Percentiles rank a stretch among this genome's conserved stretches.
Conservation (phyloP, 2,888 invertebrate species). For the Limnephilus marmoratus region DNA sequence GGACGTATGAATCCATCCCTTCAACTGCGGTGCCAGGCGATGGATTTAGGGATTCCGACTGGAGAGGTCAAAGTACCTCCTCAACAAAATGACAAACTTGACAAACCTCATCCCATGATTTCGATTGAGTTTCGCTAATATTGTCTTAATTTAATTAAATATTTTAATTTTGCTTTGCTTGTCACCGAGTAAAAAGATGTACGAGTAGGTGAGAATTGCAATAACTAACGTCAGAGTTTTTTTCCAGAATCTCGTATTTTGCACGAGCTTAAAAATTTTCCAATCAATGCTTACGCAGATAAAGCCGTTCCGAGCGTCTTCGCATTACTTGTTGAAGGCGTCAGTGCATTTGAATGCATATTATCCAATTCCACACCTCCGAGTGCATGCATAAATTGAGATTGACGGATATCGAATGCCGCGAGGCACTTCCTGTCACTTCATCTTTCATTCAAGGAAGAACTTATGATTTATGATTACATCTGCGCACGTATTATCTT, state of each 20-base stretch:
- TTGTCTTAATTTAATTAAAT: no score
- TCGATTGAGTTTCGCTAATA: no score
- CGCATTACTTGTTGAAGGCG: neutral
- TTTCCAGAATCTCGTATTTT: no score
- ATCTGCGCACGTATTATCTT: constrained; percentile 21
- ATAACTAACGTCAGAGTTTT: no score
- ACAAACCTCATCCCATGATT: no score
- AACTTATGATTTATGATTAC: neutral
- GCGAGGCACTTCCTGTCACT: constrained; percentile 39
- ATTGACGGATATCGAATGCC: constrained; percentile 23
- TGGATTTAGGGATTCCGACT: no score
- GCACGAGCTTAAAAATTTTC: neutral
- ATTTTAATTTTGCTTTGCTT: no score
- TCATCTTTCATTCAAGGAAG: constrained; percentile 25
- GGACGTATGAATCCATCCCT: no score
- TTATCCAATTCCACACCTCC: neutral
- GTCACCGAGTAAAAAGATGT: neutral
- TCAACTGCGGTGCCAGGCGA: no score
- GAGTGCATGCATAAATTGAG: constrained; percentile 22
- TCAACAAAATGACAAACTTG: no score
- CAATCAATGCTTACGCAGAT: neutral
- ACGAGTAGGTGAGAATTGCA: neutral
- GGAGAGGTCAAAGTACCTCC: no score
- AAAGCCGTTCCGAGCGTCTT: neutral
- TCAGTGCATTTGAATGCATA: constrained; percentile 2